Base-by-base conservation (phyloP, 2,888 invertebrate genomes). In the Pantelozetes paolii region DNA sequence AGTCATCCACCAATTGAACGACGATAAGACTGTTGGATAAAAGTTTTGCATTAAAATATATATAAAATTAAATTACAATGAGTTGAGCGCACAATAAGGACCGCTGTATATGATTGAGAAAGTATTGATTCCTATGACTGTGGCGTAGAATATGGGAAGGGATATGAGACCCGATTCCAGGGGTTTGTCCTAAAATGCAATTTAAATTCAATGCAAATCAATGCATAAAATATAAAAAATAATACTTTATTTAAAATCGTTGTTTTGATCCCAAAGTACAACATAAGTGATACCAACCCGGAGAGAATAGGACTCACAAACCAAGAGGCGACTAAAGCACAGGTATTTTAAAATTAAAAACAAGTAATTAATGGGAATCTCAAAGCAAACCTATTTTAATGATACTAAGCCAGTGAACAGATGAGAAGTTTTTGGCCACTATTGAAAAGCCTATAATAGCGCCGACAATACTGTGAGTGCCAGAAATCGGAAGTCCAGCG, bases 401-500 rank as follows among this genome's bases (percentile, higher is more conserved):
- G 72, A 96, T 86, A 48, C 90, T 92, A 13, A 85, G 84, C 94
- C 94, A 94, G 77, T 90, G 87, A 50, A 97, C 87, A 2, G 94
- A 94, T 64, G 87, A 83, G 1, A 89, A 86, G 40, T 98, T 98
- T 80, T 91, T 87, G 70, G 93, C 91, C 2, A 96, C 93, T 77
- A 99, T 86, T 62, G 95, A 94, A 83, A 97, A 99, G 15, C 99
- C 99, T 75, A 99, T 90, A 1, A 97, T 95, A 54, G 98, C 95
- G 32, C 99, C 99, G 59, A 99, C 97, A 80, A 99, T 97, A 79
- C 95, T 95, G 84, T 99, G 99, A 1, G 99, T 99, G 48, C 97
- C 98, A n/a, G 97, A 98, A 75, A 99, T 96, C 6, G 99, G 99
- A 81, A 99, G 86, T 81, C 94, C 90, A 76, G 98, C 85, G 79